These are phyloP conservation scores for Pungitius pungitius DNA, from an alignment of 2,113 vertebrate genomes.

Conservation along the genomic window DNA sequence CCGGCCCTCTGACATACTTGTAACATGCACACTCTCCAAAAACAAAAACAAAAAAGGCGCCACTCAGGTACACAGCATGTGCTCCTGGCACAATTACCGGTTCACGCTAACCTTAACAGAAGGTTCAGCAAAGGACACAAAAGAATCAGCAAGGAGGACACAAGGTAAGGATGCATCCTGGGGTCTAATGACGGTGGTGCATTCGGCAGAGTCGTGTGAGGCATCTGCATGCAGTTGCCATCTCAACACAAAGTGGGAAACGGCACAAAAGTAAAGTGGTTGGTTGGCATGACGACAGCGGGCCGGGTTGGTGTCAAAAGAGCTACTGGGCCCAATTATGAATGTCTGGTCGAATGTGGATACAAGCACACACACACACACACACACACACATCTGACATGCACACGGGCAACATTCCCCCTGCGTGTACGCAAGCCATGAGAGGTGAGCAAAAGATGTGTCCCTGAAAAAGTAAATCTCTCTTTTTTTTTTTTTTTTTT, in stretches of 20 bases:
- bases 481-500: no score
- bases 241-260: slow-evolving; percentile 65
- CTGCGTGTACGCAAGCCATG: slow-evolving; percentile 34
- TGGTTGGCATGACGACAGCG: slow-evolving; percentile 72
- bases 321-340: slow-evolving; percentile 70
- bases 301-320: slow-evolving; percentile 52
- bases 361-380: slow-evolving; percentile 45
- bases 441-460: slow-evolving; percentile 54
- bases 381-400: slow-evolving; percentile 4
- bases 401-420: slow-evolving; percentile 32
- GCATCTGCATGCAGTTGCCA: slow-evolving; percentile 64
- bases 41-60: background rate
- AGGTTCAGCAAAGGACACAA: slow-evolving; percentile 32
- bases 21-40: background rate
- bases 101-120: slow-evolving; percentile 14
- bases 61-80: slow-evolving; percentile 1
- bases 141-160: slow-evolving; percentile 2
- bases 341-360: slow-evolving; percentile 66
- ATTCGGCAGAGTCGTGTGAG: slow-evolving; percentile 46
- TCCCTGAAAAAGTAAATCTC: slow-evolving; percentile 17
- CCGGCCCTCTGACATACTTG: slow-evolving; percentile 66
- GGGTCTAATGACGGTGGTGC: slow-evolving; percentile 58
- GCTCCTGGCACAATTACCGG: slow-evolving; percentile 25
- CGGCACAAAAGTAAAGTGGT: slow-evolving; percentile 64
- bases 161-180: slow-evolving; percentile 35